Conservation (phyloP, 1,140 invertebrate genomes). For the Drosophila virilis region DNA sequence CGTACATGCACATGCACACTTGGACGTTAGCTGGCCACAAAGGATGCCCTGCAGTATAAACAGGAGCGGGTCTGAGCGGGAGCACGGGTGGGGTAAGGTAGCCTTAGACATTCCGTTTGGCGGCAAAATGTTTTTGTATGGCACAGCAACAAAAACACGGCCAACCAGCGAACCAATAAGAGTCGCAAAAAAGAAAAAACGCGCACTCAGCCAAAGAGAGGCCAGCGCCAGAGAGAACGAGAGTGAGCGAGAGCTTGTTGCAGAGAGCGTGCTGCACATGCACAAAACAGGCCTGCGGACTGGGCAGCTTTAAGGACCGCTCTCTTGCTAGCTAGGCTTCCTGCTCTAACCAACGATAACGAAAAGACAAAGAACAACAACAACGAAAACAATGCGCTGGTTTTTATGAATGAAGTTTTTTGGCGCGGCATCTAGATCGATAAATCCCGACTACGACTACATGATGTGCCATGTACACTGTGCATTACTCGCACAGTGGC, state of each 20-base stretch:
- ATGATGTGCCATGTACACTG: constrained; percentile 41
- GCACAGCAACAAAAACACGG: constrained; percentile 68
- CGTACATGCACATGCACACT: neutral
- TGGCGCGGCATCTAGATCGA: constrained; percentile 82
- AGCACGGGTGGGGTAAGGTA: constrained; percentile 19
- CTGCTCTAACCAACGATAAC: constrained; percentile 21
- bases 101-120: constrained; percentile 78
- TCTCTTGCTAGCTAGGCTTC: constrained; percentile 40
- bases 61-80: neutral
- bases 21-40: constrained; percentile 46
- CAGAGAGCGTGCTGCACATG: constrained; percentile 63
- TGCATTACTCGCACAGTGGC: constrained; percentile 57
- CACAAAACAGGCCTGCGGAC: constrained; percentile 37
- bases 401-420: constrained; percentile 84
- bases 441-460: constrained; percentile 77
- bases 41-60: constrained; percentile 40
- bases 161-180: constrained; percentile 59
- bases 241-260: constrained; percentile 7
- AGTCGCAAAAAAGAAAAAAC: constrained; percentile 43
- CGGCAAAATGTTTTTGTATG: constrained; percentile 81
- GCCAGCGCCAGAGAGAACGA: constrained; percentile 3
- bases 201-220: constrained; percentile 9
- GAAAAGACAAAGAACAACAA: constrained; percentile 32
- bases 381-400: constrained; percentile 73
- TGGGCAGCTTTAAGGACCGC: constrained; percentile 50